These are phyloP conservation scores for Leptopilina boulardi DNA, from an alignment of 1,140 invertebrate species.

Conservation along the genomic window DNA sequence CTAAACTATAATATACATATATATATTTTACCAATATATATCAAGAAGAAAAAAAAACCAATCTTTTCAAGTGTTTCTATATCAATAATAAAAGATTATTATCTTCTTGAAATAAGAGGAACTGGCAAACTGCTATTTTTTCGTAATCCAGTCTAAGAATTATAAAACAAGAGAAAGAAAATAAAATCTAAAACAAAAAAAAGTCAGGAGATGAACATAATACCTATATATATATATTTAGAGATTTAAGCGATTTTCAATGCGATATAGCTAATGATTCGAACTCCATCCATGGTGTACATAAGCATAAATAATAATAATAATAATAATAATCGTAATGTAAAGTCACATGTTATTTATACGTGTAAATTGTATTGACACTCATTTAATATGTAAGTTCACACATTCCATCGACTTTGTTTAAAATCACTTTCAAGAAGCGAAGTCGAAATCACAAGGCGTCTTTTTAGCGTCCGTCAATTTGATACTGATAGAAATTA, in stretches of 20 bases:
- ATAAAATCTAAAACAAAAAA: not conserved
- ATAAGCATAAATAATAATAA: constrained; percentile 8
- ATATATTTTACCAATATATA: too few species aligned
- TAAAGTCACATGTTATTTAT: constrained; percentile 14
- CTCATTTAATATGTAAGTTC: constrained; percentile 16
- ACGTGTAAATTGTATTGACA: constrained; percentile 17
- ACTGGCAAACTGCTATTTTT: not conserved
- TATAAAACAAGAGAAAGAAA: not conserved
- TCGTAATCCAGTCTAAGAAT: not conserved
- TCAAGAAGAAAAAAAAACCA: too few species aligned
- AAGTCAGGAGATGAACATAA: constrained; percentile 7
- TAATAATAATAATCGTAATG: constrained; percentile 9
- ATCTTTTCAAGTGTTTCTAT: too few species aligned
- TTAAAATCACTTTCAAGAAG: not conserved
- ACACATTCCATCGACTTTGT: constrained; percentile 12
- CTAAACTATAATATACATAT: too few species aligned
- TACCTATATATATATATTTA: too few species aligned
- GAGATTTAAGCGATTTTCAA: constrained; percentile 3
- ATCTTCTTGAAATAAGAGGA: too few species aligned
- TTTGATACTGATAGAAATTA: constrained; percentile 32
- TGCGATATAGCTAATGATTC: constrained; percentile 24
- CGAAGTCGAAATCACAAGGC: not conserved
- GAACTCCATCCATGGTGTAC: constrained; percentile 9
- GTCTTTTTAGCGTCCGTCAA: constrained; percentile 22
- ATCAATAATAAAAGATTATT: too few species aligned